Conservation (phyloP, 2,797 vertebrate species). For the Acrossocheilus wenchowensis region DNA sequence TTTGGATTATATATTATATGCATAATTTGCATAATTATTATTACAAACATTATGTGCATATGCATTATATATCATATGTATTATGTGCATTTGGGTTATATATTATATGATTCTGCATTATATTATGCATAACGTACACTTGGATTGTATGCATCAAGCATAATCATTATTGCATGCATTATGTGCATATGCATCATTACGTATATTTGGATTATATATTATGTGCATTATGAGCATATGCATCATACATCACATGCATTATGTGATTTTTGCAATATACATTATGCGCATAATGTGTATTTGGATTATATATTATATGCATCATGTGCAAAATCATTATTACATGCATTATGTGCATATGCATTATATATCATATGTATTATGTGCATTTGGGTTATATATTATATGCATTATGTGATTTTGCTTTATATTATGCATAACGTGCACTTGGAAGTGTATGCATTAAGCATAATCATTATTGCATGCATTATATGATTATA, state of each 20-base stretch:
- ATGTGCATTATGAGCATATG: background rate
- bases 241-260: background rate
- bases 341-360: background rate
- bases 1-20: background rate
- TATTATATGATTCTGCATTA: background rate
- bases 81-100: background rate
- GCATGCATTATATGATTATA: background rate
- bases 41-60: background rate
- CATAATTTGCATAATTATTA: background rate
- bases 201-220: background rate
- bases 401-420: background rate
- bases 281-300: background rate
- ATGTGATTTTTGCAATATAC: background rate
- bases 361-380: background rate
- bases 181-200: background rate
- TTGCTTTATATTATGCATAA: background rate
- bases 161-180: background rate
- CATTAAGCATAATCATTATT: background rate
- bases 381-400: background rate
- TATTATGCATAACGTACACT: background rate
- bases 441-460: background rate
- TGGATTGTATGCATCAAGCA: background rate
- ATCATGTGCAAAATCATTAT: slow-evolving; percentile 57
- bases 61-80: background rate
- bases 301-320: background rate